Conservation (phyloP, 2,113 vertebrate genomes). For the Paratilapia polleni region DNA sequence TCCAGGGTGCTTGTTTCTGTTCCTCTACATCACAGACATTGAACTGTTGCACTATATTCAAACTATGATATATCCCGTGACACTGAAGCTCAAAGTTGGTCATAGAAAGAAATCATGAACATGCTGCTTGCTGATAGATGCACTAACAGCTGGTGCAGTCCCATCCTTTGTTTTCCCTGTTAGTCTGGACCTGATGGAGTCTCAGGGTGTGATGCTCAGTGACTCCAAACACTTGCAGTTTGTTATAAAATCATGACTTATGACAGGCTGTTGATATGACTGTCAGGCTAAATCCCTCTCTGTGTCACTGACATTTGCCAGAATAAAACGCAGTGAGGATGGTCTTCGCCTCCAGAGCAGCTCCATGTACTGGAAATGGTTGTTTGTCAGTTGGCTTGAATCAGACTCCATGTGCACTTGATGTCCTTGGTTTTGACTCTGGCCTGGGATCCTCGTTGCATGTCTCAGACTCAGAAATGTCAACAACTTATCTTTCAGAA, state of each 20-base stretch:
- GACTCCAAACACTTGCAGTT: not conserved
- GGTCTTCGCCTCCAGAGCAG: not conserved
- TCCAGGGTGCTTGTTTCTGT: not conserved
- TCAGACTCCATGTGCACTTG: not conserved
- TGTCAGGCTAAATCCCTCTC: not conserved
- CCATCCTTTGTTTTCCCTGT: not conserved
- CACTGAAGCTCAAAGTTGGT: too few species aligned
- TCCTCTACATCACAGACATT: not conserved
- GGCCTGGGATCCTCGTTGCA: not conserved
- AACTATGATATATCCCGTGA: too few species aligned
- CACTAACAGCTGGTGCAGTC: not conserved
- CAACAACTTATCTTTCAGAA: slow-evolving; percentile 1
- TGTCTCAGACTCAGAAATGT: slow-evolving; percentile 16
- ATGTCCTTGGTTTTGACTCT: not conserved
- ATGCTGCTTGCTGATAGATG: not conserved
- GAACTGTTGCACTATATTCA: not conserved
- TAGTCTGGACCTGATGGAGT: not conserved
- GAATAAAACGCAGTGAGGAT: not conserved
- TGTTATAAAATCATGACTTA: not conserved
- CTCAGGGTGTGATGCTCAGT: not conserved
- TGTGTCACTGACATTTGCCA: not conserved
- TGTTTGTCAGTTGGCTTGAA: slow-evolving; percentile 11
- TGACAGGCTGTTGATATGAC: slow-evolving; percentile 19
- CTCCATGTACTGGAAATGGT: not conserved
- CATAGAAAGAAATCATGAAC: too few species aligned